These are phyloP conservation scores for Phalacrocorax brasilianus DNA, from an alignment of 2,113 vertebrate species.

Conservation along the genomic window DNA sequence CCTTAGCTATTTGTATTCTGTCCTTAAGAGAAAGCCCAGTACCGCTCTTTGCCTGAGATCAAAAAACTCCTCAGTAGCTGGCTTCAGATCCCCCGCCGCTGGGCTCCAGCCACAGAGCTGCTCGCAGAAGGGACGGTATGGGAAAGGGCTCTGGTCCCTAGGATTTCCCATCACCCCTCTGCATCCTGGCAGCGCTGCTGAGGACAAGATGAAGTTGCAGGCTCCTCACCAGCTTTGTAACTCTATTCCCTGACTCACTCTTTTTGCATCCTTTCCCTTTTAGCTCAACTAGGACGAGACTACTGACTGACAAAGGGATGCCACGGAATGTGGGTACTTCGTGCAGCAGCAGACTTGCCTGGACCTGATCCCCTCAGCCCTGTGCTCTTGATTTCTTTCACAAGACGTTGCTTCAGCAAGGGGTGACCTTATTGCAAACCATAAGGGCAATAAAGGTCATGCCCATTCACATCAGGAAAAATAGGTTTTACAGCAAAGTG, in stretches of 20 bases:
- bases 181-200: not conserved
- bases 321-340: not conserved
- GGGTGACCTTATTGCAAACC: not conserved
- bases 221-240: not conserved
- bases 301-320: not conserved
- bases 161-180: not conserved
- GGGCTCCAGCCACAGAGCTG: not conserved
- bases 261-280: not conserved
- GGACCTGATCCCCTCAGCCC: not conserved
- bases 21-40: conserved; percentile 21
- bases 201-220: not conserved
- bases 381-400: not conserved
- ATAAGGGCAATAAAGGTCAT: not conserved
- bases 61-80: conserved; percentile 35
- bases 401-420: not conserved
- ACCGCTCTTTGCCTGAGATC: not conserved
- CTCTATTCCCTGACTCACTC: not conserved
- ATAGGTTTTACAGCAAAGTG: not conserved
- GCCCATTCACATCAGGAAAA: not conserved
- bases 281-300: not conserved
- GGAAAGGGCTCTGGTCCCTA: not conserved
- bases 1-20: conserved; percentile 34
- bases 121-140: accelerated
- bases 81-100: not conserved
- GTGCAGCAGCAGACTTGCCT: not conserved